Base-by-base conservation (phyloP, 2,113 vertebrate genomes). In the Thalassoma bifasciatum region DNA sequence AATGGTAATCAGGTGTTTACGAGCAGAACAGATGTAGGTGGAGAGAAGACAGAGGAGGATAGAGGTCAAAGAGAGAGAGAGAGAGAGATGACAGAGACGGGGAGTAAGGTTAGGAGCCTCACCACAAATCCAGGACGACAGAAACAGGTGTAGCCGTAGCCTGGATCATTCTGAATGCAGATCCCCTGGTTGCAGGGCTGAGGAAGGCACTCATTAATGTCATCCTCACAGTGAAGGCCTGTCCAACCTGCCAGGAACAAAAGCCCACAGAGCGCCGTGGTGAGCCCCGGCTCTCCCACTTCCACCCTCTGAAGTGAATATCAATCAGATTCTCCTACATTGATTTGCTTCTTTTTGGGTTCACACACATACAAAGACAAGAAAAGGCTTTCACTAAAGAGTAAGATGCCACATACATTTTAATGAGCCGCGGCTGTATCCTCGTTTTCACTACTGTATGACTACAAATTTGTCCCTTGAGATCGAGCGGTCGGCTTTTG, bases 121-220 rank as follows among this genome's bases (percentile, higher is more conserved):
- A 97, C 96, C 95, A 96, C 95, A 94, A 95, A 97, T 94, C 96
- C 95, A 77, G 95, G 95, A 72, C 91, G 93, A 91, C 96, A 97
- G 91, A 95, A 96, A 90, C 96, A 97, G 84, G 94, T 94, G 85
- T 96, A 96, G 89, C 95, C 95, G 42, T 93, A 93, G 89, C 93
- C 85, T 5, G 95, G 94, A 76, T 94, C 91, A 23, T 95, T 95
- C 92, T 96, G 95, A 75, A 95, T 91, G 87, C 95, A 97, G 86
- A 96, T 94, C 49, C 95, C 96, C 84, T 96, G 93, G 90, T 94
- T 91, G 89, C 96, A 97, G 56, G 95, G 95, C 78, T 92, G 94
- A 60, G 93, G 94, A 85, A 94, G 87, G 91, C 96, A 97, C 89
- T 97, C 96, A 89, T 96, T 94, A 90, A 96, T 92, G 92, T 96